phyloP scores from a whole-genome alignment of 2,888 invertebrate genomes.

The Leptopilina drosophilae region DNA sequence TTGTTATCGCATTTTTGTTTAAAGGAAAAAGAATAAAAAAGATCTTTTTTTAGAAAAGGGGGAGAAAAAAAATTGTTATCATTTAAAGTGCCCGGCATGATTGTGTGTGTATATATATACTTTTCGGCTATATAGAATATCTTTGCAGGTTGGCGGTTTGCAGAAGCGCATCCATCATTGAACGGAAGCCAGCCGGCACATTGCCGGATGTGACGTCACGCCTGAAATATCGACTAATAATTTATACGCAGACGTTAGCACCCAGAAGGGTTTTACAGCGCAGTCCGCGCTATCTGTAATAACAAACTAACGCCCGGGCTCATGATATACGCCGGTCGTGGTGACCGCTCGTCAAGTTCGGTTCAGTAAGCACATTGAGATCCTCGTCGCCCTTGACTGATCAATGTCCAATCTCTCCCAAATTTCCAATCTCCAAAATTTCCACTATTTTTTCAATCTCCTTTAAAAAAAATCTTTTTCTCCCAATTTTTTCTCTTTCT shows the following conservation, averaged over 20 bases:
- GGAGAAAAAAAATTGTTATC: neutral
- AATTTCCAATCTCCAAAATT: neutral
- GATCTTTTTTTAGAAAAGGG: neutral
- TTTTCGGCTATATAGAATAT: neutral
- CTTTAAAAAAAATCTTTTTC: too few species aligned
- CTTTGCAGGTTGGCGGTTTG: constrained; percentile 13
- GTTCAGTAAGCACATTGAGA: neutral
- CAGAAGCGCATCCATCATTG: constrained; percentile 69
- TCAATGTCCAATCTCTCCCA: neutral
- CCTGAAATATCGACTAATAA: constrained; percentile 76
- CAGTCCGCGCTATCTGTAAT: constrained; percentile 49
- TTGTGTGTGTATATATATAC: neutral
- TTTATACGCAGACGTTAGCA: constrained; percentile 74
- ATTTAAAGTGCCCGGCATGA: neutral
- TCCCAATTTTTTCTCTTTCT: too few species aligned
- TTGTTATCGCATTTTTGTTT: too few species aligned
- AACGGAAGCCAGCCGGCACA: constrained; percentile 74
- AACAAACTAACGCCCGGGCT: constrained; percentile 65
- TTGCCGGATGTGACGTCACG: constrained; percentile 76
- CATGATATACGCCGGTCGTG: constrained; percentile 24
- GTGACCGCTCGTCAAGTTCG: constrained; percentile 28
- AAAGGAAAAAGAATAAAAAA: neutral
- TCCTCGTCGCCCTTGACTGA: neutral
- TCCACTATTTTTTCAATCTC: too few species aligned
- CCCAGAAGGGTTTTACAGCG: constrained; percentile 65